Evolutionary conservation across 2,888 invertebrate genomes (phyloP), one percentile per base, ranked within the genome.

Genomic region (Cantharis flavilabris): DNA sequence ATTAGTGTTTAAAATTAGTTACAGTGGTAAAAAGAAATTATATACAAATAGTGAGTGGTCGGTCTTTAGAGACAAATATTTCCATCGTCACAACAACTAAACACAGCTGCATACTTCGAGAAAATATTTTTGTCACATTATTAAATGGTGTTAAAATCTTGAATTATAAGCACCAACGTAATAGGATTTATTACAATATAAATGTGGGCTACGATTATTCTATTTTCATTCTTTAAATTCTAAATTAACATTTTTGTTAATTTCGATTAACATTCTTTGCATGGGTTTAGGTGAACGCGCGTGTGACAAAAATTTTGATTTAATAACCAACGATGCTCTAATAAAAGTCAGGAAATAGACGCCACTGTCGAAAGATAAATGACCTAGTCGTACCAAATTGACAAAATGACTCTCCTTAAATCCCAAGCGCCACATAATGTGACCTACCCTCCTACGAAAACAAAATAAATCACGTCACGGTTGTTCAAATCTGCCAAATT

Each of bases 21-120:
- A 33, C 75, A 77, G 73, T 78, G 64, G 64, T 71, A 65, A 70
- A 65, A 69, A 72, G 71, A 71, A 73, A 71, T 33, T 49, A 65
- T 70, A 70, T 77, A 75, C 64, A 81, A 79, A 81, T 79, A 77
- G 72, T 79, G 80, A 79, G 49, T 49, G 49, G 49, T 49, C 79
- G 80, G 81, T 82, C 81, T 83, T 83, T 83, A 83, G 79, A 80
- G 82, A 80, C 77, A 78, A 79, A 82, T 83, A 83, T 81, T 80
- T 83, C 83, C 76, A 78, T 83, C 83, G 77, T 69, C 83, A 69
- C 72, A 67, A 20, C 69, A 23, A 63, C 71, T 71, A 49, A 67
- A 67, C 78, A 76, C 78, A 78, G 78, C 78, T 78, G 78, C 78
- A 78, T 75, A 71, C 72, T 76, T 78, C 78, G 70, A 69, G 78